phyloP scores from a whole-genome alignment of 2,113 vertebrate species.

The Labeo rohita region DNA sequence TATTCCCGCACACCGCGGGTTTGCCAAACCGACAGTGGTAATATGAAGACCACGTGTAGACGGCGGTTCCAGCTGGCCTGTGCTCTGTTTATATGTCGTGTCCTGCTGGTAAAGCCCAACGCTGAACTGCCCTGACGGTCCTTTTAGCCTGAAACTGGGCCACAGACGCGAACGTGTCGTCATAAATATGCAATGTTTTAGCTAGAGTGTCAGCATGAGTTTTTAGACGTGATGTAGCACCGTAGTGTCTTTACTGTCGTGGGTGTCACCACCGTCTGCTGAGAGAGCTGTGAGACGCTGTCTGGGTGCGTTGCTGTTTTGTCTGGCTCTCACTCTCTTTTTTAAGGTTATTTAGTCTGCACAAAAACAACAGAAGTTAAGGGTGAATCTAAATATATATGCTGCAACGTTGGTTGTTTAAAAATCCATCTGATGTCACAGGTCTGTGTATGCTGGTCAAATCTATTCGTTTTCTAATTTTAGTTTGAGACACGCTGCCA shows the following conservation, averaged over 20 bases:
- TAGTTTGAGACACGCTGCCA: no score
- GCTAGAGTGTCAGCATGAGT: conserved; percentile 60
- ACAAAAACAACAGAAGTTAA: neutral
- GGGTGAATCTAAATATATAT: neutral
- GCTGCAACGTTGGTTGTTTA: no score
- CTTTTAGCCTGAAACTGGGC: conserved; percentile 16
- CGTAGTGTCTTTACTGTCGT: neutral
- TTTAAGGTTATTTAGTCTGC: neutral
- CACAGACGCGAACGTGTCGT: neutral
- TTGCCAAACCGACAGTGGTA: neutral
- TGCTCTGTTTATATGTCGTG: neutral
- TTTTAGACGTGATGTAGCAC: neutral
- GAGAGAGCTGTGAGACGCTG: neutral
- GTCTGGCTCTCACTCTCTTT: neutral
- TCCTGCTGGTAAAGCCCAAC: neutral
- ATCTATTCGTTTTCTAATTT: neutral
- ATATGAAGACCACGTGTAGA: conserved; percentile 9
- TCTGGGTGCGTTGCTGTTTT: neutral
- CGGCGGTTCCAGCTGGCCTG: neutral
- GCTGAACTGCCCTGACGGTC: neutral
- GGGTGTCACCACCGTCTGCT: neutral
- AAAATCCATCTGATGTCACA: no score
- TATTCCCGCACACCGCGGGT: neutral
- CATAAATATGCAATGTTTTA: conserved; percentile 58
- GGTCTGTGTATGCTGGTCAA: neutral